These are phyloP conservation scores for Prionace glauca DNA, from an alignment of 2,797 vertebrate genomes.

Conservation along the genomic window DNA sequence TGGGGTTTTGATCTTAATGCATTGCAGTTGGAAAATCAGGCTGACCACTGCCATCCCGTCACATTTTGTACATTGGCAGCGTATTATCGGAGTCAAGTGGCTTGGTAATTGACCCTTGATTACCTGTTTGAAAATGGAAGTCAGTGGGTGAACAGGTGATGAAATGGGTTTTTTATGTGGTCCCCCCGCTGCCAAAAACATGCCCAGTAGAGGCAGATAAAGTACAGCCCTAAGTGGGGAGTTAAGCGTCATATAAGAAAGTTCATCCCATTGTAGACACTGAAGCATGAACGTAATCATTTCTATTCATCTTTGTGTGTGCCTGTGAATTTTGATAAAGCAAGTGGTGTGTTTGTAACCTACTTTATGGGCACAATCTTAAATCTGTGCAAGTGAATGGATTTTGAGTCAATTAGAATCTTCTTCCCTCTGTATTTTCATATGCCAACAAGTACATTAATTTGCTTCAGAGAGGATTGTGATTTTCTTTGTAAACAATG, in stretches of 20 bases:
- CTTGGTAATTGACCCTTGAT: too few species aligned
- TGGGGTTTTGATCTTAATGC: too few species aligned
- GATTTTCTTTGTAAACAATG: background rate
- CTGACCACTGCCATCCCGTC: too few species aligned
- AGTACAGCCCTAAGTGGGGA: background rate
- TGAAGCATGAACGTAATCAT: background rate
- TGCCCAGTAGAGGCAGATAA: too few species aligned
- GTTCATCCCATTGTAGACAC: background rate
- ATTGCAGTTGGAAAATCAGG: too few species aligned
- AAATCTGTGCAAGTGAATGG: background rate
- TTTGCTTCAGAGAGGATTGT: background rate
- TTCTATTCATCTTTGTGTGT: background rate
- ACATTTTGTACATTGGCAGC: too few species aligned
- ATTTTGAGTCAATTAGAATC: too few species aligned
- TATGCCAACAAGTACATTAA: background rate
- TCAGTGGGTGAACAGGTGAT: too few species aligned
- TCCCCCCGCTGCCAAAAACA: too few species aligned
- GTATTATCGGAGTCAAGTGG: too few species aligned
- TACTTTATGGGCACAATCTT: background rate
- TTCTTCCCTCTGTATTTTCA: background rate
- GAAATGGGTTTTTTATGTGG: too few species aligned
- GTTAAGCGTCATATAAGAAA: background rate
- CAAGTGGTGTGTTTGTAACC: background rate
- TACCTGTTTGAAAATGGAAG: too few species aligned
- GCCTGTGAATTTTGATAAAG: background rate